These are phyloP conservation scores for Drosophila kohkoa DNA, from an alignment of 1,140 invertebrate genomes.

Conservation along the genomic window DNA sequence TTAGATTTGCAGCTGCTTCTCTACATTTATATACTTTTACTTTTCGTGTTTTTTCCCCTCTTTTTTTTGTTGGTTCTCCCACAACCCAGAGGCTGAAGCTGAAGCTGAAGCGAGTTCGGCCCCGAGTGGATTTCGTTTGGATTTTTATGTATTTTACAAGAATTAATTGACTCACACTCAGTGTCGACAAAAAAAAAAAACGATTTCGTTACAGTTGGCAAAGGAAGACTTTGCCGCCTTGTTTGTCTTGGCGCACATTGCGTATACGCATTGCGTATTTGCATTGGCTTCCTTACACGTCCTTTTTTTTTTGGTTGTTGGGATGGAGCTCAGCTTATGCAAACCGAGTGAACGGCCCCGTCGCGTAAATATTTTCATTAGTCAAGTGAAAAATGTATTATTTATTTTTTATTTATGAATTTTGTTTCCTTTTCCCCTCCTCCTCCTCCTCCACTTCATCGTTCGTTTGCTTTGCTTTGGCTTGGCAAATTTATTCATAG, in stretches of 20 bases:
- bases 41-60: too few species aligned
- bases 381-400: slow-evolving; percentile 68
- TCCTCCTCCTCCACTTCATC: background rate
- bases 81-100: background rate
- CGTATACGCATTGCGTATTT: slow-evolving; percentile 67
- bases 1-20: slow-evolving; percentile 58
- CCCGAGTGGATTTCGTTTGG: slow-evolving; percentile 44
- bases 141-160: slow-evolving; percentile 67
- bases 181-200: slow-evolving; percentile 51
- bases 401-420: slow-evolving; percentile 68
- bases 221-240: slow-evolving; percentile 48
- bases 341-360: slow-evolving; percentile 35
- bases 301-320: too few species aligned
- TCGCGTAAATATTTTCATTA: slow-evolving; percentile 76
- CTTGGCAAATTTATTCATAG: slow-evolving; percentile 72
- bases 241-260: slow-evolving; percentile 66
- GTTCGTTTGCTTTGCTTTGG: slow-evolving; percentile 1
- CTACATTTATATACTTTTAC: too few species aligned
- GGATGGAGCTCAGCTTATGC: slow-evolving; percentile 46
- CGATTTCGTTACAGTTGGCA: slow-evolving; percentile 44
- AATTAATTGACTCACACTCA: slow-evolving; percentile 76
- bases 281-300: slow-evolving; percentile 40
- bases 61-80: background rate
- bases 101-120: background rate
- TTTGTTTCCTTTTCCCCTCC: slow-evolving; percentile 38